These are phyloP conservation scores for Corythoichthys haematopterus DNA, from an alignment of 2,113 vertebrate genomes.

Conservation along the genomic window DNA sequence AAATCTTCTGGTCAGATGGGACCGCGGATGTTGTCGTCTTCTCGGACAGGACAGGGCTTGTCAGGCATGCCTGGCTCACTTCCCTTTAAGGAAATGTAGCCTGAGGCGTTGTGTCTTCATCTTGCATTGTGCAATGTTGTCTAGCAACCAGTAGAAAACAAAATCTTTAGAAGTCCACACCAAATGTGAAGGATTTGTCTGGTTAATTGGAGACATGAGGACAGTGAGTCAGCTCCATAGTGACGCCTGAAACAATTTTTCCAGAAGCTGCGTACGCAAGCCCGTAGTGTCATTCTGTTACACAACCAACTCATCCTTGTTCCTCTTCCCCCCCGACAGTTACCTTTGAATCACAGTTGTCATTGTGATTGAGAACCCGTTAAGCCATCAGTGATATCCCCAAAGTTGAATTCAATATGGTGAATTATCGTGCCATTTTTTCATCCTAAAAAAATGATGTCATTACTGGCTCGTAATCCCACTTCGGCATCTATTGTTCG, in stretches of 20 bases:
- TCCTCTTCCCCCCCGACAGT: neutral
- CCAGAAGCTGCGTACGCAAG: neutral
- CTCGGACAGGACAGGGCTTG: constrained; percentile 39
- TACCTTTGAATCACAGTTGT: constrained; percentile 40
- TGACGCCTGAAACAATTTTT: constrained; percentile 29
- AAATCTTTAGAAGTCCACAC: neutral
- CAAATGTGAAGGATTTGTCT: constrained; percentile 8
- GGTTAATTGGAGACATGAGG: constrained; percentile 27
- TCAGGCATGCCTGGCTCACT: constrained; percentile 10
- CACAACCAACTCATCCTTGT: constrained; percentile 1
- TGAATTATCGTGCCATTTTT: neutral
- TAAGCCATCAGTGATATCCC: neutral
- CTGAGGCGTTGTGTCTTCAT: constrained; percentile 17
- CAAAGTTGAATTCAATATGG: neutral
- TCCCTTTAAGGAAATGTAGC: constrained; percentile 42
- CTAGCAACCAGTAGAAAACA: constrained; percentile 3
- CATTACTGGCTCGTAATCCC: neutral
- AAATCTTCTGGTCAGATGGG: constrained; percentile 28
- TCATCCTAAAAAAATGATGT: neutral
- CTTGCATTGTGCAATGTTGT: neutral
- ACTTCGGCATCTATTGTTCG: neutral
- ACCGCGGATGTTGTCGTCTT: constrained; percentile 10
- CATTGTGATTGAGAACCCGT: neutral
- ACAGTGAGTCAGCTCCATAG: constrained; percentile 62
- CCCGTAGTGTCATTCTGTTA: constrained; percentile 19